phyloP scores from a whole-genome alignment of 1,140 invertebrate species.

The Frieseomelitta varia region DNA sequence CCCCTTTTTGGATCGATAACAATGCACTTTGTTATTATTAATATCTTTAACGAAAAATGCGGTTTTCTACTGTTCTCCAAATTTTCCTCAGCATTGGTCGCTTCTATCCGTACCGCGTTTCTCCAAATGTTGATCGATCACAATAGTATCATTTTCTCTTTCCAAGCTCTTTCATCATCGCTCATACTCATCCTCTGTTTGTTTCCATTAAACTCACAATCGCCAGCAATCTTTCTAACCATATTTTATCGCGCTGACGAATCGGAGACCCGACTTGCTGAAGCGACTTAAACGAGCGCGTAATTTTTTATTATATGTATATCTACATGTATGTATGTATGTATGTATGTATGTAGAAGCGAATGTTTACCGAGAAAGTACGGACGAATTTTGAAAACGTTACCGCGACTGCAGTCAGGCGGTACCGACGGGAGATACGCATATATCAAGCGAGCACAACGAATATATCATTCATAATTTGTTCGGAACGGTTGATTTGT shows the following conservation, averaged over 20 bases:
- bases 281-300: constrained; percentile 19
- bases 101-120: no score
- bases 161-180: no score
- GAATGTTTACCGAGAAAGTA: constrained; percentile 63
- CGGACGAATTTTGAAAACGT: constrained; percentile 63
- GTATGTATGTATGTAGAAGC: not conserved
- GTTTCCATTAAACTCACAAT: no score
- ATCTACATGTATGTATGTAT: no score
- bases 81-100: no score
- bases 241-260: not conserved
- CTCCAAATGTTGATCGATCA: no score
- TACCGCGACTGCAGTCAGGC: constrained; percentile 59
- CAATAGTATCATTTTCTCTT: no score
- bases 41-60: no score
- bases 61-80: no score
- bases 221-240: not conserved
- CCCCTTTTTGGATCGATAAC: no score
- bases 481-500: constrained; percentile 82
- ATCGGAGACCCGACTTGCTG: not conserved
- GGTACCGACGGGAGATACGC: constrained; percentile 72
- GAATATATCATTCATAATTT: constrained; percentile 83
- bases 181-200: no score
- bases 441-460: constrained; percentile 79
- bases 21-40: no score
- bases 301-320: constrained; percentile 43